A percentile compares a stretch with the other conserved stretches of the same genome.
phyloP scores from a whole-genome alignment of 2,797 vertebrate species.

The Sebastes reedi region DNA sequence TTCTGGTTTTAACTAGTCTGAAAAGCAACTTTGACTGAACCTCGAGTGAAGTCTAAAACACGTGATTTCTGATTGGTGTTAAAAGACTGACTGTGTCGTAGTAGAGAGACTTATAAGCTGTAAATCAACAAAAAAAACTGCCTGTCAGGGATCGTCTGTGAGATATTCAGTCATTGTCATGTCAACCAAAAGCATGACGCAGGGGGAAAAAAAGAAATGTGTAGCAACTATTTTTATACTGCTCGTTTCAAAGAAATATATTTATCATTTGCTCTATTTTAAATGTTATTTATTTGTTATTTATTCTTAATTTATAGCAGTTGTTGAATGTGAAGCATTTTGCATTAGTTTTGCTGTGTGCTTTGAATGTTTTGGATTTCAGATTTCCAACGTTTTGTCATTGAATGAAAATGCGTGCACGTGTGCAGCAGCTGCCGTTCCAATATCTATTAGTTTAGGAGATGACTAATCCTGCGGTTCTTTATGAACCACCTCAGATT shows the following conservation, averaged over 20 bases:
- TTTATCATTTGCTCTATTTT: constrained; percentile 52
- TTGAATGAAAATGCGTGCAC: constrained; percentile 18
- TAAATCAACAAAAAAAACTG: constrained; percentile 28
- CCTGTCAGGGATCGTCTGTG: constrained; percentile 50
- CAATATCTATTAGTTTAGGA: constrained; percentile 2
- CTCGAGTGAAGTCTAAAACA: neutral
- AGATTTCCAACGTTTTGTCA: constrained; percentile 14
- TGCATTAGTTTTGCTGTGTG: constrained; percentile 27
- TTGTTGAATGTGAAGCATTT: constrained; percentile 50
- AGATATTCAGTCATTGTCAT: constrained; percentile 50
- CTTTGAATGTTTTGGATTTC: constrained; percentile 24
- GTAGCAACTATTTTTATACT: constrained; percentile 85
- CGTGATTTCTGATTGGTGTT: constrained; percentile 2
- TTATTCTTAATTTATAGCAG: constrained; percentile 23
- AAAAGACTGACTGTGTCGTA: neutral
- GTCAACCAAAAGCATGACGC: constrained; percentile 59
- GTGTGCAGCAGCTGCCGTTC: constrained; percentile 6
- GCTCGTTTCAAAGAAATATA: constrained; percentile 57
- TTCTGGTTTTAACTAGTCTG: neutral
- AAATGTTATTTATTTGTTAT: constrained; percentile 42
- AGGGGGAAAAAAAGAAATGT: constrained; percentile 35
- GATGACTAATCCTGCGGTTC: neutral
- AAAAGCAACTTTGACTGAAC: neutral
- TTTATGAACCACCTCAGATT: constrained; percentile 13
- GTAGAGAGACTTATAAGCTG: constrained; percentile 30